A percentile compares a stretch with the other conserved stretches of the same genome.
Conservation (phyloP, 1,140 invertebrate genomes). For the Rhagoletis zephyria region DNA sequence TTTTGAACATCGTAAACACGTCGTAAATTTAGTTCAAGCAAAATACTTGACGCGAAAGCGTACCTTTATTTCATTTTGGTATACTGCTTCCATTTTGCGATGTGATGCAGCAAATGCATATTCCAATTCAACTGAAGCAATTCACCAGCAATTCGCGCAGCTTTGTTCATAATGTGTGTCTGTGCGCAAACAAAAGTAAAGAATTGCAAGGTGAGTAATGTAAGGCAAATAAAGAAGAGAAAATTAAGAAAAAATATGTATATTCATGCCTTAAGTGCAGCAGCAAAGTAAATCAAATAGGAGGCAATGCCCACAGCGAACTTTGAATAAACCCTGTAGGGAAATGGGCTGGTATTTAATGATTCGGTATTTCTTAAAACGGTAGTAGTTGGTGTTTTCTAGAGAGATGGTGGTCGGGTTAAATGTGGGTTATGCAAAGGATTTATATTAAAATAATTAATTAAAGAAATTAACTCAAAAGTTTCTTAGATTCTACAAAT, state of each 20-base stretch:
- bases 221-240: not conserved
- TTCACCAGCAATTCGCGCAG: not conserved
- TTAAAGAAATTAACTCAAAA: too few relatives aligned
- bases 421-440: too few relatives aligned
- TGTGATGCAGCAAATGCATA: not conserved
- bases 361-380: too few relatives aligned
- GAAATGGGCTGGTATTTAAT: not conserved
- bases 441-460: too few relatives aligned
- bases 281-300: slow-evolving; percentile 20
- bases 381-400: too few relatives aligned
- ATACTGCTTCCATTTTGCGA: not conserved
- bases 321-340: not conserved
- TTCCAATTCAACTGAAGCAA: not conserved
- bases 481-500: too few relatives aligned
- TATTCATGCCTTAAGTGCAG: not conserved
- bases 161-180: not conserved
- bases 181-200: not conserved
- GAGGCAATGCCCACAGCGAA: not conserved
- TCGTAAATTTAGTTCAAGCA: slow-evolving; percentile 47
- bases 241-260: not conserved
- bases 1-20: slow-evolving; percentile 41
- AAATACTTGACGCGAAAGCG: slow-evolving; percentile 32
- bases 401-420: too few relatives aligned
- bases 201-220: not conserved
- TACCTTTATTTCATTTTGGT: slow-evolving; percentile 13